A percentile compares a stretch with the other conserved stretches of the same genome.
These are phyloP conservation scores for Gymnoscopelus braueri DNA, from an alignment of 2,797 vertebrate species.

Conservation along the genomic window DNA sequence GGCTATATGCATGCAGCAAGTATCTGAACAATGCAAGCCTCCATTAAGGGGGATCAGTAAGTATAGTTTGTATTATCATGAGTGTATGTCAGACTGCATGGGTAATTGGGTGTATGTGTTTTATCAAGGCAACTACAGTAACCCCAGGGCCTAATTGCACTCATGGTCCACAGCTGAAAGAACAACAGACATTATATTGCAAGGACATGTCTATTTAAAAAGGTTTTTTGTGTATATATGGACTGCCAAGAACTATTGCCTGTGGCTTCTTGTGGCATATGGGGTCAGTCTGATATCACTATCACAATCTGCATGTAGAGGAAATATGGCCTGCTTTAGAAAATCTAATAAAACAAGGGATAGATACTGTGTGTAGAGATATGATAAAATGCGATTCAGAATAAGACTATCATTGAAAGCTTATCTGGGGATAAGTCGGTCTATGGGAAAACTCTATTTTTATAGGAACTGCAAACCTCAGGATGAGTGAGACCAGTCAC, in stretches of 20 bases:
- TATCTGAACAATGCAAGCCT: conserved; percentile 19
- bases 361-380: conserved; percentile 28
- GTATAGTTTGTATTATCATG: conserved; percentile 15
- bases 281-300: conserved; percentile 16
- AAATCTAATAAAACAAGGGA: conserved; percentile 55
- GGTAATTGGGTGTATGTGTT: conserved; percentile 12
- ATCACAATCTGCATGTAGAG: conserved; percentile 43
- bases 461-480: conserved; percentile 38
- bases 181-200: neutral
- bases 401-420: conserved; percentile 31
- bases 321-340: conserved; percentile 19
- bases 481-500: conserved; percentile 30
- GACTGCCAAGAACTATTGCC: conserved; percentile 8
- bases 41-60: conserved; percentile 23
- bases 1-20: conserved; percentile 20
- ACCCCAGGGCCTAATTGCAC: conserved; percentile 21
- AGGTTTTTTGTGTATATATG: conserved; percentile 12
- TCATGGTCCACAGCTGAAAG: conserved; percentile 13
- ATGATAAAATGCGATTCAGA: conserved; percentile 26
- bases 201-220: conserved; percentile 43
- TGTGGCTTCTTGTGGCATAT: conserved; percentile 4
- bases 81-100: neutral
- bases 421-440: conserved; percentile 16
- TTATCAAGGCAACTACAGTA: conserved; percentile 2
- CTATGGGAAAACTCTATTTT: neutral